phyloP scores from a whole-genome alignment of 2,113 vertebrate genomes.

The Corvus moneduloides region DNA sequence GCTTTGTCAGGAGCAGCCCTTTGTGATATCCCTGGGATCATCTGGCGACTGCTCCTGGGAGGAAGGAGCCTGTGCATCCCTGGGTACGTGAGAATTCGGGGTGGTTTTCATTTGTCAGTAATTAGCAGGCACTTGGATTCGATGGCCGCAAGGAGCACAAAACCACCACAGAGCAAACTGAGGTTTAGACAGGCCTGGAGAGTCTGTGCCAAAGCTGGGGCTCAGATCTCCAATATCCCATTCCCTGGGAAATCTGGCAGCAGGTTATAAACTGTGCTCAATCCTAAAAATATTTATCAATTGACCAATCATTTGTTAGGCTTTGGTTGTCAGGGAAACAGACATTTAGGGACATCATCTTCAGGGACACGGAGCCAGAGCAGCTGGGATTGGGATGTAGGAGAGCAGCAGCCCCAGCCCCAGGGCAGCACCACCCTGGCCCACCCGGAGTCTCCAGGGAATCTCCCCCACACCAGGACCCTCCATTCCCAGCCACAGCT shows the following conservation, averaged over 20 bases:
- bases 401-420: not conserved
- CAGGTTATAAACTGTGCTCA: not conserved
- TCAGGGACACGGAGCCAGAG: not conserved
- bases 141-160: not conserved
- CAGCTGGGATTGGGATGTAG: not conserved
- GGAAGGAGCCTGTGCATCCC: not conserved
- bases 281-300: conserved; percentile 41
- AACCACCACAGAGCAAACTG: not conserved
- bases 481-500: accelerated
- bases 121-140: not conserved
- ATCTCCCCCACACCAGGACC: accelerated
- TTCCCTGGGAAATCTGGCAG: not conserved
- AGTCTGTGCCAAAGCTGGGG: not conserved
- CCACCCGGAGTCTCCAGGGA: accelerated
- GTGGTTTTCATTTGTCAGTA: not conserved
- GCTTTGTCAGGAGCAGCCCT: not conserved
- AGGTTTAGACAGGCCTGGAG: not conserved
- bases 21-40: too few relatives aligned
- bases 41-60: not conserved
- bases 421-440: not conserved
- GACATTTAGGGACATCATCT: not conserved
- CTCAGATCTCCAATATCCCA: not conserved
- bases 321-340: conserved; percentile 35
- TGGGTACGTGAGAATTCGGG: accelerated
- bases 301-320: not conserved